A percentile compares a stretch with the other conserved stretches of the same genome.
Evolutionary conservation across 1,140 invertebrate genomes (phyloP).

Genomic region (Marisa cornuarietis): DNA sequence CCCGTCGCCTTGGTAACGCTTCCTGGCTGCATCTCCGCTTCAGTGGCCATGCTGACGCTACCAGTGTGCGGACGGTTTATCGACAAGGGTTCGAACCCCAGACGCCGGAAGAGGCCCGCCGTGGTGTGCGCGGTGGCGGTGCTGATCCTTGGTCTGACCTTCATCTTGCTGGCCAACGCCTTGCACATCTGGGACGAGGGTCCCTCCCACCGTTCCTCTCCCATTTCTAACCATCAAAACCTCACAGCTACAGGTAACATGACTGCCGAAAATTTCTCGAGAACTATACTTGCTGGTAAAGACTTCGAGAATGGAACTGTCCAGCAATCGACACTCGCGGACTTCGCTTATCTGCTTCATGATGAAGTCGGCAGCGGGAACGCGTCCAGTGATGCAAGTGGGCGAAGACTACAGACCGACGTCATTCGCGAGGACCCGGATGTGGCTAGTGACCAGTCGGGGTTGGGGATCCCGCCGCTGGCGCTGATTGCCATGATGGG

Average conservation of each 20-base stretch:
- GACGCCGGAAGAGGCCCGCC: conserved; percentile 12
- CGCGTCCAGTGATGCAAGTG: neutral
- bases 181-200: neutral
- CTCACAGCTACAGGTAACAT: neutral
- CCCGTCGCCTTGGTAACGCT: conserved; percentile 19
- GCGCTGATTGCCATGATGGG: conserved; percentile 8
- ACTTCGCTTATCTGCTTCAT: neutral
- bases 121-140: conserved; percentile 2
- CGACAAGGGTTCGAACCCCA: conserved; percentile 10
- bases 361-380: neutral
- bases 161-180: neutral
- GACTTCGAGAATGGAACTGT: neutral
- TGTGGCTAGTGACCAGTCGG: neutral
- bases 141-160: neutral
- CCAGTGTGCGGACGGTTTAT: conserved; percentile 3
- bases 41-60: conserved; percentile 1
- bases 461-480: neutral
- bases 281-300: neutral
- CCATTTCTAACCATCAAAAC: neutral
- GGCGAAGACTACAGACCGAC: neutral
- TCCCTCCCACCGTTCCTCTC: too few species aligned
- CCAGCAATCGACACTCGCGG: neutral
- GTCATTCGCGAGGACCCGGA: neutral
- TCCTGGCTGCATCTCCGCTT: conserved; percentile 3
- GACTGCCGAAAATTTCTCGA: neutral